phyloP scores from a whole-genome alignment of 2,888 invertebrate genomes.

The Cantharis rustica region DNA sequence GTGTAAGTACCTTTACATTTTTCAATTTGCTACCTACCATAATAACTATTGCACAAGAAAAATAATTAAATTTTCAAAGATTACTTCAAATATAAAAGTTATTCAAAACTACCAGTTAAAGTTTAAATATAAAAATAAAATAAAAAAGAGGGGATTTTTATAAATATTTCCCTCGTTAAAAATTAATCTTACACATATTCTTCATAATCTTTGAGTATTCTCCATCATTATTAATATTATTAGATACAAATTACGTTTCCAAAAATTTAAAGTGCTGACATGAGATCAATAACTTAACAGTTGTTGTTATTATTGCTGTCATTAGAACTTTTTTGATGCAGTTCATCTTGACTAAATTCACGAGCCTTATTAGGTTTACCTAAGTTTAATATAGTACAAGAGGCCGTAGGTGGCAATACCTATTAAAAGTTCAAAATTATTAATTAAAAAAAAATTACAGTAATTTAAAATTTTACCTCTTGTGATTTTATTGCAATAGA shows the following conservation, averaged over 20 bases:
- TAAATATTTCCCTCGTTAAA: background rate
- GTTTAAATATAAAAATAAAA: background rate
- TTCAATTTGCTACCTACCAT: background rate
- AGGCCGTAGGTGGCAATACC: background rate
- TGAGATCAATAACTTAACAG: background rate
- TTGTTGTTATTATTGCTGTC: background rate
- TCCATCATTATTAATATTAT: background rate
- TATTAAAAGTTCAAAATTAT: background rate
- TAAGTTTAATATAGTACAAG: background rate
- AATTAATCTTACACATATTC: background rate
- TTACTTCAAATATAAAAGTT: background rate
- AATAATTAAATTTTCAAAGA: background rate
- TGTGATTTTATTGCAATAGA: background rate
- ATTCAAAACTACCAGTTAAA: background rate
- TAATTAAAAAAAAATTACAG: background rate
- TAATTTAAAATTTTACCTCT: background rate
- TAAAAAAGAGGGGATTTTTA: background rate
- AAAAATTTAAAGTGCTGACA: background rate
- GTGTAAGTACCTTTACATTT: too few relatives aligned
- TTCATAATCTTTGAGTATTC: background rate
- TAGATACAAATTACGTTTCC: background rate
- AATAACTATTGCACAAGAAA: background rate
- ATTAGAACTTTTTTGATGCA: background rate
- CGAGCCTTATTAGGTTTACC: background rate
- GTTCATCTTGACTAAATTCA: background rate